Evolutionary conservation across 2,113 vertebrate species (phyloP).

Genomic region (Leuciscus idus): DNA sequence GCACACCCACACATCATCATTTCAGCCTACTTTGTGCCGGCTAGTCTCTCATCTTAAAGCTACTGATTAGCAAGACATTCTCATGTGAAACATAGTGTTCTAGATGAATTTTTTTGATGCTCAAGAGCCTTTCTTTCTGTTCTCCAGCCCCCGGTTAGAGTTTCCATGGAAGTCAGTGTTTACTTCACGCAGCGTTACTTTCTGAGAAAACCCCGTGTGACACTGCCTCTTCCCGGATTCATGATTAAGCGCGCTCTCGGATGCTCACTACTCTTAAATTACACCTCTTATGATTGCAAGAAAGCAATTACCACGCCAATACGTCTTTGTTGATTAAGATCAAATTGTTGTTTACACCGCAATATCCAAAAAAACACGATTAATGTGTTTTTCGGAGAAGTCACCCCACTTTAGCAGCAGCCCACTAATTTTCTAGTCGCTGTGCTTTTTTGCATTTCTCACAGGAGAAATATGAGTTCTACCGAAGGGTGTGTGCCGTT

Average conservation of each 20-base stretch:
- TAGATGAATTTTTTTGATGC: not conserved
- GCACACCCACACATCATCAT: conserved; percentile 25
- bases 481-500: conserved; percentile 1
- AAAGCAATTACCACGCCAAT: conserved; percentile 3
- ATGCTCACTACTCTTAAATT: conserved; percentile 21
- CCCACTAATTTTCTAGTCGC: not conserved
- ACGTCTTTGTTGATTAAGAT: not conserved
- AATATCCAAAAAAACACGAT: not conserved
- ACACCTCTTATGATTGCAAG: conserved; percentile 22
- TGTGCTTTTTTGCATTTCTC: conserved; percentile 15
- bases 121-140: not conserved
- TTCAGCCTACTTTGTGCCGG: not conserved
- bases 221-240: not conserved
- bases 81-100: not conserved
- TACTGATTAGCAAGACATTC: not conserved
- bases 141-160: not conserved
- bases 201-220: conserved; percentile 34
- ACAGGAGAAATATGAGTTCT: conserved; percentile 9
- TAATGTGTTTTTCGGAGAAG: not conserved
- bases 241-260: not conserved
- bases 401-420: not conserved
- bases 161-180: conserved; percentile 24
- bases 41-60: no score
- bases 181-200: conserved; percentile 5
- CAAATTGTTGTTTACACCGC: conserved; percentile 9